Percentiles rank a stretch among this genome's conserved stretches.
phyloP scores from a whole-genome alignment of 2,113 vertebrate species.

The Pungitius pungitius region DNA sequence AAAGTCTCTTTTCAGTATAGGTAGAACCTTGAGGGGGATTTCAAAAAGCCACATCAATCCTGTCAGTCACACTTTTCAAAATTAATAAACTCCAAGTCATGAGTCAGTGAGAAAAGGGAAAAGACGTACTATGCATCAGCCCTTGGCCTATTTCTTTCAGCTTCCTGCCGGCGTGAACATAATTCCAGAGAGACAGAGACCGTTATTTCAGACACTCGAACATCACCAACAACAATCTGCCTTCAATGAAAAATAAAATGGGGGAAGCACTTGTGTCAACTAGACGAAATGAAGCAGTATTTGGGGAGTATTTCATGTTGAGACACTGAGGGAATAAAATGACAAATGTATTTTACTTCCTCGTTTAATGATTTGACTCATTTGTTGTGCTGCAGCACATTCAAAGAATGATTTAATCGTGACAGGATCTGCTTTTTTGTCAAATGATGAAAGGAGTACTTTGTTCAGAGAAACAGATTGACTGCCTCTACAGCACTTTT shows the following conservation, averaged over 20 bases:
- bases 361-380: conserved; percentile 15
- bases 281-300: background rate
- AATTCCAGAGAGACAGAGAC: background rate
- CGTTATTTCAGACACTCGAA: conserved; percentile 1
- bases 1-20: background rate
- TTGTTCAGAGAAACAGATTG: conserved; percentile 37
- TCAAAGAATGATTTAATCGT: conserved; percentile 39
- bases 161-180: background rate
- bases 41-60: conserved; percentile 25
- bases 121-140: background rate
- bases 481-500: conserved; percentile 25
- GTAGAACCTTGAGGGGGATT: conserved; percentile 27
- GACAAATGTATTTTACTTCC: conserved; percentile 5
- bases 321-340: conserved; percentile 11
- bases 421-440: conserved; percentile 37
- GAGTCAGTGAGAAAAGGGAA: conserved; percentile 1
- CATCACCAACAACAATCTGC: conserved; percentile 16
- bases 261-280: conserved; percentile 6
- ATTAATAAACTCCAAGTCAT: conserved; percentile 28
- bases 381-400: conserved; percentile 23
- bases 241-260: conserved; percentile 1
- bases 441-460: conserved; percentile 43
- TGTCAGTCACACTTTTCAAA: conserved; percentile 47
- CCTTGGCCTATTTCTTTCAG: conserved; percentile 13
- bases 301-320: conserved; percentile 22